Percentiles rank a stretch among this genome's conserved stretches.
These are phyloP conservation scores for Lottia gigantea DNA, from an alignment of 2,888 invertebrate species.

Conservation along the genomic window DNA sequence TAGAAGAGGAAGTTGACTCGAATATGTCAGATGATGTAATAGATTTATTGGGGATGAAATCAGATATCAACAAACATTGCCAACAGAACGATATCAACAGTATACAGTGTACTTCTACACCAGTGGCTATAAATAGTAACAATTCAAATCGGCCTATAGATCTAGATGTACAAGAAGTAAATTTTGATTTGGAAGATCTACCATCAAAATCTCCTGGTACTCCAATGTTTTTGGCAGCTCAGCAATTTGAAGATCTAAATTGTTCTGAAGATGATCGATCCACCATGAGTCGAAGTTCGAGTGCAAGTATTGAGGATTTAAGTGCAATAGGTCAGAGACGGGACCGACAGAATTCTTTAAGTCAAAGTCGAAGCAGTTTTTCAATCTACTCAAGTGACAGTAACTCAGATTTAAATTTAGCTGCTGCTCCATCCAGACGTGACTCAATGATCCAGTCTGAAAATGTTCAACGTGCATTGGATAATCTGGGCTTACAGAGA, in stretches of 20 bases:
- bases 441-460: slow-evolving; percentile 35
- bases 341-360: slow-evolving; percentile 26
- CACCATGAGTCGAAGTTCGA: slow-evolving; percentile 56
- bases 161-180: background rate
- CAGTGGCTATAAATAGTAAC: background rate
- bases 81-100: background rate
- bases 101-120: slow-evolving; percentile 15
- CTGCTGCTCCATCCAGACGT: slow-evolving; percentile 21
- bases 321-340: slow-evolving; percentile 34
- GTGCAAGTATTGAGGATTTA: slow-evolving; percentile 59
- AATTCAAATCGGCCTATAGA: background rate
- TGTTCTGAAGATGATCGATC: slow-evolving; percentile 43
- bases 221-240: slow-evolving; percentile 47
- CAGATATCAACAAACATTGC: background rate
- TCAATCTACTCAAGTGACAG: slow-evolving; percentile 19
- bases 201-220: slow-evolving; percentile 38
- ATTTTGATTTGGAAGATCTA: background rate
- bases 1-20: background rate
- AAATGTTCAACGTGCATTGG: slow-evolving; percentile 44
- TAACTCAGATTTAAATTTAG: slow-evolving; percentile 14
- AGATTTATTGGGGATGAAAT: background rate
- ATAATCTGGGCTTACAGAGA: slow-evolving; percentile 50
- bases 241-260: slow-evolving; percentile 40
- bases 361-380: slow-evolving; percentile 15
- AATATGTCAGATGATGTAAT: too few relatives aligned